Evolutionary conservation across 2,888 invertebrate species (phyloP).

Genomic region (Eumacrocentrus americanus): DNA sequence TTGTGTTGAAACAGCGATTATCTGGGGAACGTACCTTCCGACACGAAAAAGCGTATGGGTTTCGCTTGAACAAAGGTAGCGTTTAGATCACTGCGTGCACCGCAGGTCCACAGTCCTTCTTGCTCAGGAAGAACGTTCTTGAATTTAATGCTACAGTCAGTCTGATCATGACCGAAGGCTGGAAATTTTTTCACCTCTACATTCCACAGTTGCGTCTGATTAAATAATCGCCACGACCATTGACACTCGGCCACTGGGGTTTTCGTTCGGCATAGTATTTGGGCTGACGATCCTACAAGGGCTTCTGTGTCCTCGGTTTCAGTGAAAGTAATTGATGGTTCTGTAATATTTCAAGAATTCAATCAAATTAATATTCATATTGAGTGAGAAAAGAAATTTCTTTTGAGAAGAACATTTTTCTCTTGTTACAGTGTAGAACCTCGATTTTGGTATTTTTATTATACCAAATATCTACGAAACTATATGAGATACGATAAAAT

Average conservation of each 20-base stretch:
- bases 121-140: slow-evolving; percentile 54
- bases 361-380: too few species aligned
- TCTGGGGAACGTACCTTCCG: slow-evolving; percentile 46
- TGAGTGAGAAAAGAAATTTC: too few species aligned
- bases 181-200: slow-evolving; percentile 54
- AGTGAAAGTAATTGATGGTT: slow-evolving; percentile 44
- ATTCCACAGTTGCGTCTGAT: slow-evolving; percentile 56
- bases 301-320: slow-evolving; percentile 50
- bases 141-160: slow-evolving; percentile 56
- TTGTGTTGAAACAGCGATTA: slow-evolving; percentile 20
- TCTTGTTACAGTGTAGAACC: too few species aligned
- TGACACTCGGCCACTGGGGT: slow-evolving; percentile 54
- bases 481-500: too few species aligned
- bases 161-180: slow-evolving; percentile 53
- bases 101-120: slow-evolving; percentile 59
- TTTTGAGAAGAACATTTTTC: too few species aligned
- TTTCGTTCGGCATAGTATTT: slow-evolving; percentile 52
- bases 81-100: slow-evolving; percentile 47
- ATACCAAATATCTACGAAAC: too few species aligned
- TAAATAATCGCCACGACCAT: slow-evolving; percentile 57
- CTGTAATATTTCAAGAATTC: too few species aligned
- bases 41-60: slow-evolving; percentile 52
- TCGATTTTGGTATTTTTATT: too few species aligned
- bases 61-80: slow-evolving; percentile 49
- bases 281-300: slow-evolving; percentile 50